Evolutionary conservation across 2,113 vertebrate species (phyloP).

Genomic region (Trinectes maculatus): DNA sequence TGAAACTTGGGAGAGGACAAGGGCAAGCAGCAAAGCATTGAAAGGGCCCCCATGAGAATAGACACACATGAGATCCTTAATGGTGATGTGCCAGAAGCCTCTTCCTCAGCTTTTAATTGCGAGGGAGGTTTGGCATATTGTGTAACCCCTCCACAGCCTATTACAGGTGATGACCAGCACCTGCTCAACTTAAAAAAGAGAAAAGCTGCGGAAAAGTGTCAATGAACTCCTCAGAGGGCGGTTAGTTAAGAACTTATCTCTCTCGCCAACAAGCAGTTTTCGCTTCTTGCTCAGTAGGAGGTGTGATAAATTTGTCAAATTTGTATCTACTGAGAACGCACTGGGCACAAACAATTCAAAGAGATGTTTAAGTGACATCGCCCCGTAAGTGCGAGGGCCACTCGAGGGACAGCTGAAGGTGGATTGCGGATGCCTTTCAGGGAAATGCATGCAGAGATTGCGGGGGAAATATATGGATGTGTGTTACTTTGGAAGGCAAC

Average conservation of each 20-base stretch:
- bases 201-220: constrained; percentile 44
- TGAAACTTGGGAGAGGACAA: constrained; percentile 63
- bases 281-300: constrained; percentile 26
- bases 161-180: constrained; percentile 78
- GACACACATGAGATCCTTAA: constrained; percentile 74
- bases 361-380: constrained; percentile 20
- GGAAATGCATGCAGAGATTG: constrained; percentile 50
- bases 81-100: constrained; percentile 67
- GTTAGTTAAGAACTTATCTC: constrained; percentile 66
- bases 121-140: constrained; percentile 72
- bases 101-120: constrained; percentile 77
- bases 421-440: constrained; percentile 34
- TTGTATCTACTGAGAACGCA: constrained; percentile 17
- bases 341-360: constrained; percentile 16
- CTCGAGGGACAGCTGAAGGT: constrained; percentile 39
- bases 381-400: constrained; percentile 30
- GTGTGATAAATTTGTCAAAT: constrained; percentile 29
- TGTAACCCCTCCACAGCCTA: constrained; percentile 72
- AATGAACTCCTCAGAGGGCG: constrained; percentile 70
- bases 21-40: constrained; percentile 68
- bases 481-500: constrained; percentile 58
- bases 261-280: constrained; percentile 53
- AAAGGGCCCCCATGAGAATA: constrained; percentile 70
- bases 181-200: constrained; percentile 44
- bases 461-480: constrained; percentile 54